These are phyloP conservation scores for Sebastolobus alascanus DNA, from an alignment of 2,797 vertebrate species.

Conservation along the genomic window DNA sequence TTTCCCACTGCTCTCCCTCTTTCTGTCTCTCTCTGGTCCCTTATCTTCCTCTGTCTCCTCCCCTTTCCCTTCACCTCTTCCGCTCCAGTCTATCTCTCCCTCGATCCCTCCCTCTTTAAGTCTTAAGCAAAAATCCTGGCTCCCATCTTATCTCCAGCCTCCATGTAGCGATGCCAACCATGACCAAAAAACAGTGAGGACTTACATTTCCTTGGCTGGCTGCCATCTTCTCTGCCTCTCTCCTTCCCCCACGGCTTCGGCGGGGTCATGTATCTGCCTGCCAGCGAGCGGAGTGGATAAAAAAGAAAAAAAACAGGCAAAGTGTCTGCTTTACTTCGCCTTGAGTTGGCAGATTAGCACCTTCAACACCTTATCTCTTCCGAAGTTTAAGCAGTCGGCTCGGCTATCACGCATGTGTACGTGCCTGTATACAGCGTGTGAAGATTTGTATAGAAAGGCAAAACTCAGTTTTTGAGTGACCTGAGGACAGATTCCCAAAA, in stretches of 20 bases:
- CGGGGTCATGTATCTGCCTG: constrained; percentile 64
- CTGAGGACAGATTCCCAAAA: constrained; percentile 23
- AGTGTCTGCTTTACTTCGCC: constrained; percentile 46
- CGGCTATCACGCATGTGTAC: constrained; percentile 22
- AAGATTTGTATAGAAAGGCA: constrained; percentile 23
- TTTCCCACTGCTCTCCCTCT: constrained; percentile 29
- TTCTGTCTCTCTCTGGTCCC: constrained; percentile 24
- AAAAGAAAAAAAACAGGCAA: constrained; percentile 28
- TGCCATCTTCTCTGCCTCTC: constrained; percentile 51
- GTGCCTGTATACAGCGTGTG: constrained; percentile 11
- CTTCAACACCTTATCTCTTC: constrained; percentile 59
- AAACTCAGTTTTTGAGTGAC: constrained; percentile 22
- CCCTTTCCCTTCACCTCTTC: constrained; percentile 28
- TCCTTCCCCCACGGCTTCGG: constrained; percentile 44
- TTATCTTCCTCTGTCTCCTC: constrained; percentile 38
- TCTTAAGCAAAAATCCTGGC: constrained; percentile 72
- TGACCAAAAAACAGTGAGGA: constrained; percentile 70
- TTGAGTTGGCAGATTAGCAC: constrained; percentile 64
- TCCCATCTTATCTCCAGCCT: constrained; percentile 79
- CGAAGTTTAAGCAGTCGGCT: constrained; percentile 38
- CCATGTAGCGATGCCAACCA: constrained; percentile 73
- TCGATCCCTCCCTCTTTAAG: constrained; percentile 49
- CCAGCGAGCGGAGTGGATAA: constrained; percentile 40
- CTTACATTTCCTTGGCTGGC: constrained; percentile 71
- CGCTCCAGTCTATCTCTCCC: constrained; percentile 36